phyloP scores from a whole-genome alignment of 2,797 vertebrate genomes.

The Pogoniulus pusillus region DNA sequence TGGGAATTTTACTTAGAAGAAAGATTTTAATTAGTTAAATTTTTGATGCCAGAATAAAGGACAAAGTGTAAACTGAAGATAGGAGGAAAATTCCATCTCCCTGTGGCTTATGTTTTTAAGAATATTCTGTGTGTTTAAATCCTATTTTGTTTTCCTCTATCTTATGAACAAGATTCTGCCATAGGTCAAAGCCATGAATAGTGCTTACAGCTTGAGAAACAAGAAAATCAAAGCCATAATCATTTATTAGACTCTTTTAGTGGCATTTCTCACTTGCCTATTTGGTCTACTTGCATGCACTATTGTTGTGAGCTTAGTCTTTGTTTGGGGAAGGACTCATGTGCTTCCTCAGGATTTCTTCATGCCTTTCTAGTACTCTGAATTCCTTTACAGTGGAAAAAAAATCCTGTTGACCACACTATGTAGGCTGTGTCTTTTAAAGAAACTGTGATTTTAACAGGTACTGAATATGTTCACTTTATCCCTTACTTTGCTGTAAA shows the following conservation, averaged over 20 bases:
- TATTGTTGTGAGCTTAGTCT: not conserved
- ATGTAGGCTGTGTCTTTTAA: not conserved
- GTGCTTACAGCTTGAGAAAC: conserved; percentile 7
- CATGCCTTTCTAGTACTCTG: not conserved
- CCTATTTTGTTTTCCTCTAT: conserved; percentile 22
- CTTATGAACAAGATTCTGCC: not conserved
- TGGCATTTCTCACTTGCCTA: conserved; percentile 2
- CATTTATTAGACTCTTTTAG: conserved; percentile 1
- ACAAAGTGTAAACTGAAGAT: conserved; percentile 11
- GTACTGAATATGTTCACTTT: not conserved
- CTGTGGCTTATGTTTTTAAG: conserved; percentile 4
- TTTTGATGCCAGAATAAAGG: conserved; percentile 9
- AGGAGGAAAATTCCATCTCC: not conserved
- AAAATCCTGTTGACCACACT: not conserved
- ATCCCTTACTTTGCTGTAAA: not conserved
- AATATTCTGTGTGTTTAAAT: conserved; percentile 21
- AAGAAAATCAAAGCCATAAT: conserved; percentile 27
- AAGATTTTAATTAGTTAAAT: conserved; percentile 8
- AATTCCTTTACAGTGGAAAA: not conserved
- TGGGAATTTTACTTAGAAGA: not conserved
- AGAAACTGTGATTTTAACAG: not conserved
- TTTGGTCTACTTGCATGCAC: not conserved
- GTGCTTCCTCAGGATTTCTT: not conserved
- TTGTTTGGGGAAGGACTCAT: not conserved
- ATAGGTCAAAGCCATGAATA: conserved; percentile 16